A percentile compares a stretch with the other conserved stretches of the same genome.
phyloP scores from a whole-genome alignment of 2,113 vertebrate genomes.

The Hystrix cristata region DNA sequence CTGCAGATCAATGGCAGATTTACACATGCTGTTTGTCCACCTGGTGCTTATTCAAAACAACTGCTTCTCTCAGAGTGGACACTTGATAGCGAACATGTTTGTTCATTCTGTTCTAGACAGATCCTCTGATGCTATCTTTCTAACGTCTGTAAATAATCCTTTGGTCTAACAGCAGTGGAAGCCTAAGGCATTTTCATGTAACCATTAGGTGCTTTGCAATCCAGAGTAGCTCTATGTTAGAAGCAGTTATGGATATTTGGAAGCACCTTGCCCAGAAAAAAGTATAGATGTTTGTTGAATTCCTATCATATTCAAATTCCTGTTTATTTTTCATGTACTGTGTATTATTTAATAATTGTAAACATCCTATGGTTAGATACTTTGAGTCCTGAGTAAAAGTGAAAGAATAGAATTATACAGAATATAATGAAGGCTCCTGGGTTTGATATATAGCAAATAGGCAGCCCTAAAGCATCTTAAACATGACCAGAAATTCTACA shows the following conservation, averaged over 20 bases:
- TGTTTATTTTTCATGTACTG: neutral
- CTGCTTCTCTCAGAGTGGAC: conserved; percentile 40
- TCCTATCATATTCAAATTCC: neutral
- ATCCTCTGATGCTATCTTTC: conserved; percentile 45
- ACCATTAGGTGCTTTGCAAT: conserved; percentile 17
- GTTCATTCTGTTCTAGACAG: conserved; percentile 61
- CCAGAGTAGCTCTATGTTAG: neutral
- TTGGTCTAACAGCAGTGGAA: conserved; percentile 17
- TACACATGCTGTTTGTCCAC: conserved; percentile 63
- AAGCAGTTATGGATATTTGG: neutral
- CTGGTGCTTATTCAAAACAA: conserved; percentile 64
- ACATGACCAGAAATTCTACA: neutral
- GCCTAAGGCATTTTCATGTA: neutral
- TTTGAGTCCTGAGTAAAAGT: neutral
- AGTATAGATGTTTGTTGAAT: neutral
- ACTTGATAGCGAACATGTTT: conserved; percentile 52
- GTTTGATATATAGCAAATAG: neutral
- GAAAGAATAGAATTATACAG: neutral
- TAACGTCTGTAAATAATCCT: conserved; percentile 67
- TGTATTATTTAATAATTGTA: neutral
- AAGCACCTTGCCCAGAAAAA: neutral
- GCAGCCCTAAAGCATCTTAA: neutral
- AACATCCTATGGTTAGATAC: neutral
- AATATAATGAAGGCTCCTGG: neutral
- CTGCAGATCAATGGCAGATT: conserved; percentile 40